Evolutionary conservation across 2,888 invertebrate genomes (phyloP).

Genomic region (Drosophila antonietae): DNA sequence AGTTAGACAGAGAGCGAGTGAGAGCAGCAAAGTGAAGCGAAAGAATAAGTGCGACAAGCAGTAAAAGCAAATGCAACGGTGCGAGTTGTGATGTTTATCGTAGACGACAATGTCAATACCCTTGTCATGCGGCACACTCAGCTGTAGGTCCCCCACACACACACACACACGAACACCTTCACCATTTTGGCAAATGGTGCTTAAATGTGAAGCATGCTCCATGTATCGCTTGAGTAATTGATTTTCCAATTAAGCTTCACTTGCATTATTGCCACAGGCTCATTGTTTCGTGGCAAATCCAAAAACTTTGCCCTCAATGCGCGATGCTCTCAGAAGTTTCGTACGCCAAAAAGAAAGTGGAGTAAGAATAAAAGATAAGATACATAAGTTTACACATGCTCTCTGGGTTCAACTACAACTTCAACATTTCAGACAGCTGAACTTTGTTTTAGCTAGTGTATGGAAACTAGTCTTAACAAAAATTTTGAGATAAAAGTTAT

Average conservation of each 20-base stretch:
- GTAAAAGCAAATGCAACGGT: slow-evolving; percentile 49
- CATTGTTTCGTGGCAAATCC: slow-evolving; percentile 34
- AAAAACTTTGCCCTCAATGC: slow-evolving; percentile 33
- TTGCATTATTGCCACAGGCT: slow-evolving; percentile 42
- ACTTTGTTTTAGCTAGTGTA: neutral
- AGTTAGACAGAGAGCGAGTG: neutral
- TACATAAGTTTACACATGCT: slow-evolving; percentile 27
- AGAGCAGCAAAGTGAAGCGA: slow-evolving; percentile 2
- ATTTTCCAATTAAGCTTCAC: slow-evolving; percentile 68
- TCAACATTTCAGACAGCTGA: slow-evolving; percentile 12
- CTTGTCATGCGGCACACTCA: slow-evolving; percentile 61
- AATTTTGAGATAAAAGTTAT: slow-evolving; percentile 1
- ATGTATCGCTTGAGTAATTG: slow-evolving; percentile 57
- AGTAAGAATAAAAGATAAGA: slow-evolving; percentile 4
- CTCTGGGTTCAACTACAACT: slow-evolving; percentile 12
- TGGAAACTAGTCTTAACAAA: neutral
- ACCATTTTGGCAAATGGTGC: slow-evolving; percentile 50
- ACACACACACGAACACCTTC: neutral
- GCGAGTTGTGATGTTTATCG: slow-evolving; percentile 54
- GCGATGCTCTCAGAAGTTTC: slow-evolving; percentile 15
- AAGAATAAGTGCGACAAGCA: slow-evolving; percentile 12
- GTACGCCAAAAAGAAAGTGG: neutral
- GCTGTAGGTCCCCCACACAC: slow-evolving; percentile 8
- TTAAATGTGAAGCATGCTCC: slow-evolving; percentile 39
- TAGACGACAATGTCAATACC: slow-evolving; percentile 73